A percentile compares a stretch with the other conserved stretches of the same genome.
These are phyloP conservation scores for Neocrepidodera transversa DNA, from an alignment of 2,888 invertebrate genomes.

Conservation along the genomic window DNA sequence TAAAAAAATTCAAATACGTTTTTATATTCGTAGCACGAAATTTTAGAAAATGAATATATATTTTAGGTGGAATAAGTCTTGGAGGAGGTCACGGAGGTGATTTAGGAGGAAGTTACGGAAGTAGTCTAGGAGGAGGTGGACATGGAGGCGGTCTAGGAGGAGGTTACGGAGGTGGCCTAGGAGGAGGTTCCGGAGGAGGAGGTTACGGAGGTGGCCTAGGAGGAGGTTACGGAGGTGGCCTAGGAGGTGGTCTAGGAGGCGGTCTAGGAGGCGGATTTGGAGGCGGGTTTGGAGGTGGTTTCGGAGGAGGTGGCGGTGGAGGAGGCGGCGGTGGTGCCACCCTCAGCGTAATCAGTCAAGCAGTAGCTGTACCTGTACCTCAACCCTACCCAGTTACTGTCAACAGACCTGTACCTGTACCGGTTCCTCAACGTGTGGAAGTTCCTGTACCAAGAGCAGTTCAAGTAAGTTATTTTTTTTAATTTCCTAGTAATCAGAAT, in stretches of 20 bases:
- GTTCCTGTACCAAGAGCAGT: slow-evolving; percentile 63
- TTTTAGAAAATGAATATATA: not conserved
- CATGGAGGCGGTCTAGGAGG: slow-evolving; percentile 32
- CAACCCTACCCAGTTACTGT: slow-evolving; percentile 57
- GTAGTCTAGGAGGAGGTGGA: slow-evolving; percentile 31
- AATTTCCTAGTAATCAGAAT: too few species aligned
- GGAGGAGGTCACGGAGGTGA: slow-evolving; percentile 35
- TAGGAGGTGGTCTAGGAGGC: slow-evolving; percentile 33
- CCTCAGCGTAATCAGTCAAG: slow-evolving; percentile 54
- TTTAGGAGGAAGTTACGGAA: slow-evolving; percentile 35
- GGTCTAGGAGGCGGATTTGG: slow-evolving; percentile 31
- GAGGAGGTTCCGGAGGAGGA: slow-evolving; percentile 33
- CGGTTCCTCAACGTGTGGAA: slow-evolving; percentile 64
- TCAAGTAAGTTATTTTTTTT: slow-evolving; percentile 43
- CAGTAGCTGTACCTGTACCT: slow-evolving; percentile 56
- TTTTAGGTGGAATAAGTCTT: slow-evolving; percentile 11
- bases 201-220: slow-evolving; percentile 37
- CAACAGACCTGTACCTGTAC: slow-evolving; percentile 63
- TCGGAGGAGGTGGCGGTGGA: slow-evolving; percentile 33
- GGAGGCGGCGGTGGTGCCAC: slow-evolving; percentile 54
- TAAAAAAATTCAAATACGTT: too few species aligned
- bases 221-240: slow-evolving; percentile 38
- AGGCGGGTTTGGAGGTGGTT: slow-evolving; percentile 26
- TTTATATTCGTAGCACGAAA: too few species aligned
- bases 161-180: slow-evolving; percentile 34